These are phyloP conservation scores for Cryptotis parvus DNA, from an alignment of 2,113 vertebrate genomes.

Conservation along the genomic window DNA sequence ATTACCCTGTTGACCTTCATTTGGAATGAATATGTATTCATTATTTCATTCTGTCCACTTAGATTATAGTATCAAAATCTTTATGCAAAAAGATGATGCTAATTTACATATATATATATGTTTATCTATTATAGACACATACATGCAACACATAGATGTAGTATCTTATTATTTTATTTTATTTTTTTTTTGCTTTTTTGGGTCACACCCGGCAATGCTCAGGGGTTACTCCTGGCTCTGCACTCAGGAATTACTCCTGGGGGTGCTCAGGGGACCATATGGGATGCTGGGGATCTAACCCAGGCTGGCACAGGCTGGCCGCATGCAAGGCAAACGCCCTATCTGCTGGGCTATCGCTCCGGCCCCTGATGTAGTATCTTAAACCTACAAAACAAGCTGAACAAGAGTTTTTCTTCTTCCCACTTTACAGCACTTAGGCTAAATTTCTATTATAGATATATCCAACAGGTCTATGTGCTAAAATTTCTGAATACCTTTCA, in stretches of 20 bases:
- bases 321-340: too few relatives aligned
- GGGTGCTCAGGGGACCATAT: too few relatives aligned
- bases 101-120: background rate
- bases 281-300: too few relatives aligned
- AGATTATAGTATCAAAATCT: background rate
- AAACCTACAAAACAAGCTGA: constrained; percentile 24
- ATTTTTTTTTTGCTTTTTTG: too few relatives aligned
- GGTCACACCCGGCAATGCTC: too few relatives aligned
- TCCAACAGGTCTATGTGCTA: background rate
- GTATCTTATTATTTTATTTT: too few relatives aligned
- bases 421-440: background rate
- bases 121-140: too few relatives aligned
- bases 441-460: background rate
- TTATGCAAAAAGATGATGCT: background rate
- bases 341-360: too few relatives aligned
- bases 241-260: too few relatives aligned
- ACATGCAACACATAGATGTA: too few relatives aligned
- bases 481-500: background rate
- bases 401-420: constrained; percentile 31
- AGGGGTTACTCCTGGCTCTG: too few relatives aligned
- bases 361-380: constrained; percentile 10
- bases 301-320: too few relatives aligned
- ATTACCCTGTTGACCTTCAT: background rate
- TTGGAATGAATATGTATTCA: background rate
- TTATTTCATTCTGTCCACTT: background rate